phyloP scores from a whole-genome alignment of 2,797 vertebrate genomes.

The Heliangelus exortis region DNA sequence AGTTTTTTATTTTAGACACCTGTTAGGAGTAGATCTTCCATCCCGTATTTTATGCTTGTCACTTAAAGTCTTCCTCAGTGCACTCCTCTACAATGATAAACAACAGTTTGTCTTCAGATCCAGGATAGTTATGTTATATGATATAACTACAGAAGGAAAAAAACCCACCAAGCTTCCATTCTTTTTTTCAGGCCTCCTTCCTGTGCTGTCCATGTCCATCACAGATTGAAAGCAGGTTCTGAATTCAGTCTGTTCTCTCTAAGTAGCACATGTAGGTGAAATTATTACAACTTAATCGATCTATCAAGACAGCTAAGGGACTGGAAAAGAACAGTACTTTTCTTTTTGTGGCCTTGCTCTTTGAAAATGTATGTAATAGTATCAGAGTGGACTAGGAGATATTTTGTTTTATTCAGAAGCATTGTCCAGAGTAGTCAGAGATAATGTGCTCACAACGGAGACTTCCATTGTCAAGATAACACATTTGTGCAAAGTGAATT shows the following conservation, averaged over 20 bases:
- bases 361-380: slow-evolving; percentile 11
- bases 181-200: slow-evolving; percentile 9
- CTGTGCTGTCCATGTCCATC: background rate
- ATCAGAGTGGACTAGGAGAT: background rate
- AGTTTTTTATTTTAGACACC: background rate
- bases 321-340: slow-evolving; percentile 1
- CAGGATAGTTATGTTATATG: background rate
- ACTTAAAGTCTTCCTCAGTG: background rate
- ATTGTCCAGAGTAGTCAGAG: background rate
- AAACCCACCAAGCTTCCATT: background rate
- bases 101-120: background rate
- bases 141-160: background rate
- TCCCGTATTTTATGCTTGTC: background rate
- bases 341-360: background rate
- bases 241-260: background rate
- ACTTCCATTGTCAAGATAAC: background rate
- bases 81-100: background rate
- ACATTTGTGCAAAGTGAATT: slow-evolving; percentile 1
- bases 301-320: slow-evolving; percentile 15
- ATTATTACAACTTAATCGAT: background rate
- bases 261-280: background rate
- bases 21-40: background rate
- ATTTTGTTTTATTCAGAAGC: slow-evolving; percentile 12
- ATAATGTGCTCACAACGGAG: background rate
- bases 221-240: slow-evolving; percentile 20